phyloP scores from a whole-genome alignment of 2,797 vertebrate species.

The Spizella passerina region DNA sequence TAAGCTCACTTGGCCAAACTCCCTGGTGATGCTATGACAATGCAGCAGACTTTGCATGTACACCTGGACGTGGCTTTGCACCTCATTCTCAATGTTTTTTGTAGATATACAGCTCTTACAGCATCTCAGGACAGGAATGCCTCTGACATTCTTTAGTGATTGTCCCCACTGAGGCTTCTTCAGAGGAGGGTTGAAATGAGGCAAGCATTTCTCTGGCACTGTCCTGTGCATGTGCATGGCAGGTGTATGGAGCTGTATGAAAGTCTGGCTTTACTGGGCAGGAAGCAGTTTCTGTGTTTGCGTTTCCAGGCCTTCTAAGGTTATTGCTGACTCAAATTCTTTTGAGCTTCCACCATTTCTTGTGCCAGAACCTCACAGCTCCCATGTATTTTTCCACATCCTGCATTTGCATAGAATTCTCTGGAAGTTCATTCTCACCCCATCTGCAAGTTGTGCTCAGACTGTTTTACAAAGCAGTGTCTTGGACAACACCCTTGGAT shows the following conservation, averaged over 20 bases:
- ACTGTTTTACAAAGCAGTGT: neutral
- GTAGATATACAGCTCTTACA: neutral
- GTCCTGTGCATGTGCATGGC: too few relatives aligned
- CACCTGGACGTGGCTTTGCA: neutral
- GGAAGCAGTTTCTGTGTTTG: neutral
- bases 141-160: neutral
- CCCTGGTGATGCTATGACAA: neutral
- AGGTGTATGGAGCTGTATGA: neutral
- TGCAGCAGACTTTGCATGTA: neutral
- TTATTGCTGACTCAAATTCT: neutral
- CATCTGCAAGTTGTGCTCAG: neutral
- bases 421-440: rapidly evolving
- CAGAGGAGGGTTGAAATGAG: neutral
- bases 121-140: neutral
- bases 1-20: neutral
- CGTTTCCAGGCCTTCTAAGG: neutral
- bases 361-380: neutral
- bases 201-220: neutral
- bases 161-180: neutral
- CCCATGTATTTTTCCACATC: neutral
- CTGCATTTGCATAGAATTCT: neutral
- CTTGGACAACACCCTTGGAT: neutral
- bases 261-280: neutral
- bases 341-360: neutral
- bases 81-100: neutral